Conservation (phyloP, 2,888 invertebrate genomes). For the Melipona bicolor region DNA sequence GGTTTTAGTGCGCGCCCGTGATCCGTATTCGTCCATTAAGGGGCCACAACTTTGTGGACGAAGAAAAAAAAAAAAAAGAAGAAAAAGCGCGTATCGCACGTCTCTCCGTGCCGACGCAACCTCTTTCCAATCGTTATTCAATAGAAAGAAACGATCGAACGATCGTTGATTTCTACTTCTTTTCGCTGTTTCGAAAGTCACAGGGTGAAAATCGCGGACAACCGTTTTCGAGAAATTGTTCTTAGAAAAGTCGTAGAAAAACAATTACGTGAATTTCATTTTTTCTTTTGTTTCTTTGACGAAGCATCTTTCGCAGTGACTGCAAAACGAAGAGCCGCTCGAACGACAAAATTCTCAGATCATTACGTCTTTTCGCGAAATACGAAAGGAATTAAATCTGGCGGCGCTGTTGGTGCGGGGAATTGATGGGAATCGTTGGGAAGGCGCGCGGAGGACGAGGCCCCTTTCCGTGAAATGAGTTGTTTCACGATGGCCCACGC, state of each 20-base stretch:
- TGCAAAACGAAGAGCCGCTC: no score
- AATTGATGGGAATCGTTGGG: neutral
- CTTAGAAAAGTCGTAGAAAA: no score
- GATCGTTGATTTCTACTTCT: neutral
- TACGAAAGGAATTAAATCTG: no score
- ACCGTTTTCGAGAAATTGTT: neutral
- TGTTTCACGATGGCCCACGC: constrained; percentile 8
- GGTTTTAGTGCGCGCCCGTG: constrained; percentile 43
- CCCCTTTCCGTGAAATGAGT: constrained; percentile 9
- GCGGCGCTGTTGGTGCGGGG: no score
- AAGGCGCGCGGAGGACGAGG: neutral
- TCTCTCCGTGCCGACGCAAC: neutral
- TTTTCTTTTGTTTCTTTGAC: no score
- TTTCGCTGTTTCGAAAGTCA: neutral
- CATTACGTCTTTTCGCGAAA: no score
- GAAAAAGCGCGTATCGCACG: constrained; percentile 9
- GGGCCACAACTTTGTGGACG: neutral
- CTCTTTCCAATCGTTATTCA: neutral
- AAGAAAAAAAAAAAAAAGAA: constrained; percentile 15
- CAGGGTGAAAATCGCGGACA: neutral
- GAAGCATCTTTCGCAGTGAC: no score
- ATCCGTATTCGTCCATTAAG: constrained; percentile 36
- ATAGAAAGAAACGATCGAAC: neutral
- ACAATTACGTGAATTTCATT: no score
- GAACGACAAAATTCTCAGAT: no score